phyloP scores from a whole-genome alignment of 2,113 vertebrate species.

The Cryptoleucopteryx plumbea region DNA sequence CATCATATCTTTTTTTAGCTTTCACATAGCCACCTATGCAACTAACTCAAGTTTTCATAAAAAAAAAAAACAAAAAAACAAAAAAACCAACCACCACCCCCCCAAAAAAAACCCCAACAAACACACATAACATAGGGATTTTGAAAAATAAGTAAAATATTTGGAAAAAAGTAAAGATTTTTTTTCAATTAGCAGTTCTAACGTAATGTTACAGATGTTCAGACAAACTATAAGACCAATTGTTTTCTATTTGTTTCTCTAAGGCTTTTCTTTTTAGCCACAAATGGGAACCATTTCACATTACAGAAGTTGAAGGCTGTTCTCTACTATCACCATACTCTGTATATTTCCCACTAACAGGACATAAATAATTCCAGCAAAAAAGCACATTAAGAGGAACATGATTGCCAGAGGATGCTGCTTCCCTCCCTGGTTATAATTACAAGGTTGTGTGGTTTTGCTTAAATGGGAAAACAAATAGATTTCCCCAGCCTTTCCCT shows the following conservation, averaged over 20 bases:
- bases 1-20: neutral
- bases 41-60: neutral
- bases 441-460: constrained; percentile 11
- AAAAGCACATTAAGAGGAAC: neutral
- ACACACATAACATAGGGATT: neutral
- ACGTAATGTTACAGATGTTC: neutral
- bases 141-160: neutral
- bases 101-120: too few species aligned
- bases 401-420: neutral
- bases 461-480: constrained; percentile 37
- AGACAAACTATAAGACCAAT: neutral
- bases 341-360: constrained; percentile 4
- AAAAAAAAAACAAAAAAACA: too few species aligned
- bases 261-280: neutral
- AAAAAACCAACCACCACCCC: too few species aligned
- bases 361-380: constrained; percentile 38
- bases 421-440: neutral
- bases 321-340: neutral
- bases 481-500: neutral
- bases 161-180: neutral
- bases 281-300: constrained; percentile 4
- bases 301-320: neutral
- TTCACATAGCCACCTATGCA: neutral
- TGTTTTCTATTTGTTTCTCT: constrained; percentile 3
- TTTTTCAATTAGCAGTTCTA: neutral